Evolutionary conservation across 2,888 invertebrate species (phyloP), one percentile per base, ranked within the genome.

Genomic region (Orgyia antiqua): DNA sequence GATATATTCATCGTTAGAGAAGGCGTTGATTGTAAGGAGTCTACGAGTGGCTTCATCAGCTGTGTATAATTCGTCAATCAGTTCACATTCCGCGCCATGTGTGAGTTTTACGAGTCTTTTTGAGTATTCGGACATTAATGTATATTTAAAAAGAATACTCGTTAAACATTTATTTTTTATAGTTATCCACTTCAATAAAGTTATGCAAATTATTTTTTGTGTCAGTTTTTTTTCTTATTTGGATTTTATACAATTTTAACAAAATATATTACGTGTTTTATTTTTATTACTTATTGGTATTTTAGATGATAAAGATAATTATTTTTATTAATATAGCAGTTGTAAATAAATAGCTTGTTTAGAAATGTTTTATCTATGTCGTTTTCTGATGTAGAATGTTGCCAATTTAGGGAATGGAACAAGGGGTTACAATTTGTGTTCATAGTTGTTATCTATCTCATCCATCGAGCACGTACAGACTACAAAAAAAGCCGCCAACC

Each of bases 351-450:
- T 27, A 31, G 15, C 4, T 15, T 15, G 6, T 15, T 15, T 15
- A 15, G 15, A 15, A 15, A 15, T 6, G 6, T 15, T 4, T 15
- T 15, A 15, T 15, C 4, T 23, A 61, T 68, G 73, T 78, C 71
- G 68, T 72, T 80, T 77, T 70, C 77, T 62, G 65, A 66, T 69
- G 62, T 71, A 64, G 67, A 79, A 82, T 78, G 76, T 73, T 75
- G 68, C 80, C 79, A 80, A 82, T 83, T 83, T 78, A 61, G 63
- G 58, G 74, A 66, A 78, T 77, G 73, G 68, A 69, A 71, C 71
- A 71, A 67, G 76, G 51, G 77, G 74, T 68, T 70, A 76, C 76
- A 80, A 80, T 83, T 79, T 79, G 76, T 71, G 72, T 72, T 68
- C 69, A 78, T 76, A 74, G 66, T 71, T 67, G 66, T 73, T 84